Evolutionary conservation across 2,797 vertebrate genomes (phyloP), one percentile per base, ranked within the genome.

Genomic region (Euthynnus affinis): DNA sequence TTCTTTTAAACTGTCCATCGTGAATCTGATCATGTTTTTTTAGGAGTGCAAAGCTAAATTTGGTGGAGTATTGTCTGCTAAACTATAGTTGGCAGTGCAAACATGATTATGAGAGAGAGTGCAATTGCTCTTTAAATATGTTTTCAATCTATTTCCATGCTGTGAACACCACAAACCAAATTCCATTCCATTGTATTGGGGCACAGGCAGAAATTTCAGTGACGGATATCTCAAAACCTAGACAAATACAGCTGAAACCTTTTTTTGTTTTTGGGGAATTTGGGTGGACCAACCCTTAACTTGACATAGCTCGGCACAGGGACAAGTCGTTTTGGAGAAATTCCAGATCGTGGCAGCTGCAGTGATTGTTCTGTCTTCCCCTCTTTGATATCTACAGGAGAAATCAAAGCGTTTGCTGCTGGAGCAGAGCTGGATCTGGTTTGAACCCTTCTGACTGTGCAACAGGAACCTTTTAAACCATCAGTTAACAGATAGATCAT

Each of bases 401-500:
- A 29, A 18, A 70, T 63, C 5, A 60, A 42, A 14, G 5, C 0
- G 9, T 29, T 40, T 20, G 42, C 37, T 40, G 40, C 44, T 42
- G 58, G 17, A 56, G 32, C 72, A 37, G 46, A 20, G 27, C 44
- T 71, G 66, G 37, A 61, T 61, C 62, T 55, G 79, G 9, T 56
- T 68, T 17, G 18, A 69, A 32, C 58, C n/a, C 62, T n/a, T 27
- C 27, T 40, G 72, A 52, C 29, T n/a, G 64, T 60, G 48, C 20
- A 2, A 27, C 29, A 51, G 48, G 60, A 70, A 76, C 63, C 56
- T n/a, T 15, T 53, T 48, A 62, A 67, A 57, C 75, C 56, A 18
- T 70, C 68, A 12, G 5, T 76, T 82, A n/a, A 10, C 66, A 51
- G 0, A 0, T 37, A 57, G 65, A 69, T 59, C 67, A 80, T 75